phyloP scores from a whole-genome alignment of 2,113 vertebrate species.

The Tragelaphus strepsiceros region DNA sequence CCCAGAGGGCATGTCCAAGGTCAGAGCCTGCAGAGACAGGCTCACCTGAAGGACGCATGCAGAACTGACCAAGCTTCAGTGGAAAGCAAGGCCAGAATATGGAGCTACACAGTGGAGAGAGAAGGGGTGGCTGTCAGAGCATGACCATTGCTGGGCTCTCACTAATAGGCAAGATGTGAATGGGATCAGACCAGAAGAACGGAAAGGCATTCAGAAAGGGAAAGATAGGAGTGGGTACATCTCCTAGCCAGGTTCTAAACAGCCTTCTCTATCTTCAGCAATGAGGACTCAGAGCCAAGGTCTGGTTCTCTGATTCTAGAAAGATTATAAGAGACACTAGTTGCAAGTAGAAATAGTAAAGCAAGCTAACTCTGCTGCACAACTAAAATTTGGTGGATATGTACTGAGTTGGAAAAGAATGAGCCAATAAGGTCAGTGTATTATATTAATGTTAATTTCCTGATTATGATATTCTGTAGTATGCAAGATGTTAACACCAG shows the following conservation, averaged over 20 bases:
- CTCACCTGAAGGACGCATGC: not conserved
- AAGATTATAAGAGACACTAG: not conserved
- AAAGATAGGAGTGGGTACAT: not conserved
- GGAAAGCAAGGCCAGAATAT: not conserved
- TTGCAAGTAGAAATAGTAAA: not conserved
- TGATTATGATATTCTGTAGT: not conserved
- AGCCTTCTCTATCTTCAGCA: not conserved
- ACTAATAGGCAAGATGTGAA: not conserved
- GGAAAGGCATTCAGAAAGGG: not conserved
- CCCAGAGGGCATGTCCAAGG: not conserved
- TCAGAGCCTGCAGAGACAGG: not conserved
- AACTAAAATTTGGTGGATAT: not conserved
- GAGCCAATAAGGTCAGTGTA: not conserved
- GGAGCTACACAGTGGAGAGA: not conserved
- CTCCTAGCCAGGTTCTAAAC: not conserved
- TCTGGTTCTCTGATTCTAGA: not conserved
- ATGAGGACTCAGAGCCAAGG: not conserved
- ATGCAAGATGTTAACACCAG: not conserved
- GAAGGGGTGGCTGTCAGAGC: not conserved
- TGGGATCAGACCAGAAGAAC: not conserved
- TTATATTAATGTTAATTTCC: not conserved
- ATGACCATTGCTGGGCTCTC: accelerated
- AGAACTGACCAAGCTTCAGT: not conserved
- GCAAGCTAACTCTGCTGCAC: not conserved
- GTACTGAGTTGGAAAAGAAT: not conserved